phyloP scores from a whole-genome alignment of 2,888 invertebrate genomes.

The Orthonevra nobilis region DNA sequence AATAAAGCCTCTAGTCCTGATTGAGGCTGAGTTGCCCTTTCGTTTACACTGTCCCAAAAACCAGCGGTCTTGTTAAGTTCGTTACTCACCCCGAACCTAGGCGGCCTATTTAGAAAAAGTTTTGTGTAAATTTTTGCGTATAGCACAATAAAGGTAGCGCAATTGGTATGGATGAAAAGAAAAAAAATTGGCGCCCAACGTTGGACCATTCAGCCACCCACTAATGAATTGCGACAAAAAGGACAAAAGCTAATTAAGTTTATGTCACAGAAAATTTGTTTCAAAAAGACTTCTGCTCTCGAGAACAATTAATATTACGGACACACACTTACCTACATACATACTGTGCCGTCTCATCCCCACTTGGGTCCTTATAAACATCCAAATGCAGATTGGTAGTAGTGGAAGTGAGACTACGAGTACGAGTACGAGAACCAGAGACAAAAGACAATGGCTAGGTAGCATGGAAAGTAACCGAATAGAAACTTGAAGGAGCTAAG shows the following conservation, averaged over 20 bases:
- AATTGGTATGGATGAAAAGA: neutral
- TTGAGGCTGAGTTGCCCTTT: conserved; percentile 46
- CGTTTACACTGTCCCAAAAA: conserved; percentile 2
- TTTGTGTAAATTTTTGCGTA: conserved; percentile 47
- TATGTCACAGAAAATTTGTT: conserved; percentile 81
- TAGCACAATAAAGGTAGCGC: neutral
- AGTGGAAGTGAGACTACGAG: conserved; percentile 17
- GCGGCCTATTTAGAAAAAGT: conserved; percentile 21
- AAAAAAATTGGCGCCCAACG: conserved; percentile 20
- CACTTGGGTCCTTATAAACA: conserved; percentile 19
- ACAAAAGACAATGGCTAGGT: conserved; percentile 22
- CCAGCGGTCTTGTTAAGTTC: conserved; percentile 17
- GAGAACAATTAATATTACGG: conserved; percentile 78
- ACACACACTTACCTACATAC: conserved; percentile 62
- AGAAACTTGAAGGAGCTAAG: conserved; percentile 2
- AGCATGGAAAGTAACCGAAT: neutral
- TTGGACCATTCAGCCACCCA: conserved; percentile 21
- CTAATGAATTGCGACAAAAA: conserved; percentile 67
- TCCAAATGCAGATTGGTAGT: too few relatives aligned
- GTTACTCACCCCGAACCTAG: conserved; percentile 9
- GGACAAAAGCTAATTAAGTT: conserved; percentile 80
- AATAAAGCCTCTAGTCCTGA: conserved; percentile 44
- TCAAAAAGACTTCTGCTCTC: conserved; percentile 78
- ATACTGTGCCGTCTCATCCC: neutral
- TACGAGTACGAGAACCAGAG: neutral